Percentiles rank a stretch among this genome's conserved stretches.
phyloP scores from a whole-genome alignment of 2,113 vertebrate genomes.

The Odobenus rosmarus region DNA sequence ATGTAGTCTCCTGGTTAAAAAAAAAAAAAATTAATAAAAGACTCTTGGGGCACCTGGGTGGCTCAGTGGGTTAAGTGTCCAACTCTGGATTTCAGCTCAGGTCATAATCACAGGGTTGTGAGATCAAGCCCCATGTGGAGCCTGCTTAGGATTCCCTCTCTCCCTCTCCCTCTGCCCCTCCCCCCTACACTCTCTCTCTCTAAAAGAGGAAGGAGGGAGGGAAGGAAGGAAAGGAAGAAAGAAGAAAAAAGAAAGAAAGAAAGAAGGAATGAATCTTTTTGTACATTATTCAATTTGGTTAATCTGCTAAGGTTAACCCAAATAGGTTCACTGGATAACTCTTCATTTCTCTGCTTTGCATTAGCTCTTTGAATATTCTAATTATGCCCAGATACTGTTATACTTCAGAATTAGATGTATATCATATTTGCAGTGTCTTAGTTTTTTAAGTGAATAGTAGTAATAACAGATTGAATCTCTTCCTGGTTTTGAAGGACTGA shows the following conservation, averaged over 20 bases:
- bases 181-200: neutral
- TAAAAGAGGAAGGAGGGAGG: neutral
- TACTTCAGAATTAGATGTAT: slow-evolving; percentile 21
- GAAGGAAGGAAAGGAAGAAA: neutral
- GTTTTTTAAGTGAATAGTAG: neutral
- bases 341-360: slow-evolving; percentile 21
- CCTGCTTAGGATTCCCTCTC: neutral
- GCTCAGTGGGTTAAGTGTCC: no score
- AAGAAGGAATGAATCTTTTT: neutral
- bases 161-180: neutral
- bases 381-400: neutral
- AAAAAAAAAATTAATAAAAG: neutral
- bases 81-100: neutral
- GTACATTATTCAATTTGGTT: neutral
- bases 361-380: neutral
- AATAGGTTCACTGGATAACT: neutral
- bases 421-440: neutral
- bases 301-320: neutral
- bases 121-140: neutral
- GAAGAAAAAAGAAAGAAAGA: neutral
- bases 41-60: no score
- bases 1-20: neutral
- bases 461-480: neutral
- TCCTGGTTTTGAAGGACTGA: neutral
- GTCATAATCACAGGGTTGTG: neutral